These are phyloP conservation scores for Calephelis perditalis DNA, from an alignment of 2,888 invertebrate genomes.

Conservation along the genomic window DNA sequence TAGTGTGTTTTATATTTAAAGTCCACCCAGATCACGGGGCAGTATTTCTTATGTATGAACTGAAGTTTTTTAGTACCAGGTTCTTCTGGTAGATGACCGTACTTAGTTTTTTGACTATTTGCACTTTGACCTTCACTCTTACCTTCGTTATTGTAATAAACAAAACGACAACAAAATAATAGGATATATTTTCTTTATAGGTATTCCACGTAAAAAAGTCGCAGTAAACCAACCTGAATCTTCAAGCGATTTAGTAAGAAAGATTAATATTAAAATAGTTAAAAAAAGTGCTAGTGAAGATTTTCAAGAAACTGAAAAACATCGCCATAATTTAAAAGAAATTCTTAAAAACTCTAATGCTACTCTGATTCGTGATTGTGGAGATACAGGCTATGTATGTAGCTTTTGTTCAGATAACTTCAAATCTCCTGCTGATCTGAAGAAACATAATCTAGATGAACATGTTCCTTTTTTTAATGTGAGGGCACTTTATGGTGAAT, in stretches of 20 bases:
- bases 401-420: conserved; percentile 36
- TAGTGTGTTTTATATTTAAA: too few relatives aligned
- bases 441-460: conserved; percentile 35
- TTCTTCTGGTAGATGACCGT: too few relatives aligned
- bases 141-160: too few relatives aligned
- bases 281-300: neutral
- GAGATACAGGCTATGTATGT: conserved; percentile 38
- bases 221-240: neutral
- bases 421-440: conserved; percentile 35
- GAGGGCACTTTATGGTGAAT: conserved; percentile 24
- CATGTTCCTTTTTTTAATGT: conserved; percentile 33
- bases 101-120: too few relatives aligned
- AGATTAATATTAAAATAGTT: neutral
- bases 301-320: conserved; percentile 28
- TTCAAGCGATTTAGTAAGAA: neutral
- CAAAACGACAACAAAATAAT: conserved; percentile 7
- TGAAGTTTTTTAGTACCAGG: too few relatives aligned
- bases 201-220: conserved; percentile 11
- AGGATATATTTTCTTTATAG: conserved; percentile 21
- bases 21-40: too few relatives aligned
- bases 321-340: conserved; percentile 30
- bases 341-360: conserved; percentile 40
- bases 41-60: too few relatives aligned
- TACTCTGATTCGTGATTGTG: conserved; percentile 37
- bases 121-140: too few relatives aligned